These are phyloP conservation scores for Luscinia luscinia DNA, from an alignment of 2,797 vertebrate genomes.

Conservation along the genomic window DNA sequence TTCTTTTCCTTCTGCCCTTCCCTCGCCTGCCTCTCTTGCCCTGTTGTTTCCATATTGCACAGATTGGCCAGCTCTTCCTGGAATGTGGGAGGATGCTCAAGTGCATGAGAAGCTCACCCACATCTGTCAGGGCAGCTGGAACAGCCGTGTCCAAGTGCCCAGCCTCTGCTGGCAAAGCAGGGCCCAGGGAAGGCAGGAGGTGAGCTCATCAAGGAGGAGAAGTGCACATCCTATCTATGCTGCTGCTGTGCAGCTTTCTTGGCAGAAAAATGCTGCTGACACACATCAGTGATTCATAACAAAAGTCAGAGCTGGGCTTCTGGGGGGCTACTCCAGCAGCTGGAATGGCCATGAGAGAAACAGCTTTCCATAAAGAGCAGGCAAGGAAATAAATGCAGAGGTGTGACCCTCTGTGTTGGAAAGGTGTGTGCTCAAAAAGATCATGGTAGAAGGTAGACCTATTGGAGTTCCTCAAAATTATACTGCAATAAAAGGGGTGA, in stretches of 20 bases:
- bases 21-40: neutral
- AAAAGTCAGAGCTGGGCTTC: neutral
- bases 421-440: neutral
- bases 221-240: neutral
- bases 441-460: neutral
- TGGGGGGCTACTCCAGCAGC: neutral
- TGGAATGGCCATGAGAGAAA: neutral
- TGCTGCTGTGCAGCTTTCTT: neutral
- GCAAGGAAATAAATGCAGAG: neutral
- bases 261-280: neutral
- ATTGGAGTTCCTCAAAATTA: neutral
- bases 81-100: neutral
- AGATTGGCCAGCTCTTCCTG: neutral
- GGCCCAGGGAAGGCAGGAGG: neutral
- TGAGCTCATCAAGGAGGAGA: neutral
- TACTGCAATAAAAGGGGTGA: neutral
- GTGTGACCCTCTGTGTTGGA: rapidly evolving
- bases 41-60: neutral
- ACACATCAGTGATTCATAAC: neutral
- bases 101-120: neutral
- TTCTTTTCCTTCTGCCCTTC: neutral
- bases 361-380: neutral
- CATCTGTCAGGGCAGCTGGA: neutral
- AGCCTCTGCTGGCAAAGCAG: neutral
- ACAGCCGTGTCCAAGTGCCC: rapidly evolving